Evolutionary conservation across 2,888 invertebrate species (phyloP).

Genomic region (Nomada ferruginata): DNA sequence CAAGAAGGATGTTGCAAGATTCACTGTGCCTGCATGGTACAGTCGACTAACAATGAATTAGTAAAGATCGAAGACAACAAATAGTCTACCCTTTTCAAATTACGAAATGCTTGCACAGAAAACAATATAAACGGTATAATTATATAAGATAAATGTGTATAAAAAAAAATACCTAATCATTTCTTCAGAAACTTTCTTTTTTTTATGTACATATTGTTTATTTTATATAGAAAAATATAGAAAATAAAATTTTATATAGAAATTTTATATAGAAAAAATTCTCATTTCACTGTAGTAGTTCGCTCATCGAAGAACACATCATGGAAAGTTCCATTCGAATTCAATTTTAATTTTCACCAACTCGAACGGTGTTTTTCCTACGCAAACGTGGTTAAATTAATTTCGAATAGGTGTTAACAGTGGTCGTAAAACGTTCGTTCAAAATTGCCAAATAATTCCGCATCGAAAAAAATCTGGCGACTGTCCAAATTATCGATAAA

Average conservation of each 20-base stretch:
- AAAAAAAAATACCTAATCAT: no score
- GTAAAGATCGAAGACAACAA: slow-evolving; percentile 1
- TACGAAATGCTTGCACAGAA: neutral
- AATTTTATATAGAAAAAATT: no score
- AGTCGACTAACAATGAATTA: slow-evolving; percentile 7
- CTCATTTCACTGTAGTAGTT: no score
- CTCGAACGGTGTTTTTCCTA: no score
- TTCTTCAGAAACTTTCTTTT: no score
- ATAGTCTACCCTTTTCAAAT: neutral
- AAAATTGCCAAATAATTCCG: neutral
- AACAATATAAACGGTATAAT: neutral
- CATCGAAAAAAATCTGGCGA: neutral
- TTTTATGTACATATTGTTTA: no score
- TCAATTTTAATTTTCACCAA: neutral
- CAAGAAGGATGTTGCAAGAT: slow-evolving; percentile 12
- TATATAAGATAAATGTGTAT: no score
- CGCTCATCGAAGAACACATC: neutral
- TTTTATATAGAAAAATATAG: no score
- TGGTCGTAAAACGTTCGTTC: neutral
- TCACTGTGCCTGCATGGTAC: neutral
- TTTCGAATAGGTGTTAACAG: neutral
- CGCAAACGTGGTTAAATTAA: neutral
- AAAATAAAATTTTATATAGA: no score
- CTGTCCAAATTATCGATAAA: slow-evolving; percentile 12
- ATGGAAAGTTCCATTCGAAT: neutral